Evolutionary conservation across 2,113 vertebrate genomes (phyloP).

Genomic region (Nothocercus nigrocapillus): DNA sequence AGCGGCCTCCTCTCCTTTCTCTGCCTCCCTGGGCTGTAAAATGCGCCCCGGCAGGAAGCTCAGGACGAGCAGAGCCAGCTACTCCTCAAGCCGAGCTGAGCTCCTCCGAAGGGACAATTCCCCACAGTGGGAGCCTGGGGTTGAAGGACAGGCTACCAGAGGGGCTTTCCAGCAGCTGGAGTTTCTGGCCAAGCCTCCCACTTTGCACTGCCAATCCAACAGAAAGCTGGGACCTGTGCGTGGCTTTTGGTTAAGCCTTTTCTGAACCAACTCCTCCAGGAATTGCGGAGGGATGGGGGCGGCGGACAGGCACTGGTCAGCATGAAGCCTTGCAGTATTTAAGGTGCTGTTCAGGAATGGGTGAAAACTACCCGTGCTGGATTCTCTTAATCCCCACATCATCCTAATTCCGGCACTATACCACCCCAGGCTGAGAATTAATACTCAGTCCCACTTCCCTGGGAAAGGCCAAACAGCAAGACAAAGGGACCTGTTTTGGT

Average conservation of each 20-base stretch:
- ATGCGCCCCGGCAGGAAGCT: slow-evolving; percentile 41
- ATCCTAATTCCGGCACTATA: fast-evolving
- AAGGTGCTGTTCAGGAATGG: not conserved
- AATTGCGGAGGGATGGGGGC: fast-evolving
- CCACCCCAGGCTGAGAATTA: not conserved
- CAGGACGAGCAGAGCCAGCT: not conserved
- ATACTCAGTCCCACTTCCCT: not conserved
- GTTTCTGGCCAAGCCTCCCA: not conserved
- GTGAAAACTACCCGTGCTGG: not conserved
- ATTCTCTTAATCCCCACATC: not conserved
- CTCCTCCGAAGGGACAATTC: not conserved
- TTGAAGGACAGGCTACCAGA: not conserved
- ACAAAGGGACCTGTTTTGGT: fast-evolving
- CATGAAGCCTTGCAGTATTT: not conserved
- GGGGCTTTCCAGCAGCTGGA: not conserved
- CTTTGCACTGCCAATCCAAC: not conserved
- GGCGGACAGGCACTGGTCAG: not conserved
- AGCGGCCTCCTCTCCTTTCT: slow-evolving; percentile 6
- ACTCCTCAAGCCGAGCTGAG: not conserved
- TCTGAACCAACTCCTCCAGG: not conserved
- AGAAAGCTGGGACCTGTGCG: not conserved
- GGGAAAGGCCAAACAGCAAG: not conserved
- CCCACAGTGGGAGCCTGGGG: not conserved
- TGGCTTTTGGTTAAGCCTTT: not conserved
- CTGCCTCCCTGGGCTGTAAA: not conserved